A percentile compares a stretch with the other conserved stretches of the same genome.
Conservation (phyloP, 2,797 vertebrate species). For the Otolemur crassicaudatus region DNA sequence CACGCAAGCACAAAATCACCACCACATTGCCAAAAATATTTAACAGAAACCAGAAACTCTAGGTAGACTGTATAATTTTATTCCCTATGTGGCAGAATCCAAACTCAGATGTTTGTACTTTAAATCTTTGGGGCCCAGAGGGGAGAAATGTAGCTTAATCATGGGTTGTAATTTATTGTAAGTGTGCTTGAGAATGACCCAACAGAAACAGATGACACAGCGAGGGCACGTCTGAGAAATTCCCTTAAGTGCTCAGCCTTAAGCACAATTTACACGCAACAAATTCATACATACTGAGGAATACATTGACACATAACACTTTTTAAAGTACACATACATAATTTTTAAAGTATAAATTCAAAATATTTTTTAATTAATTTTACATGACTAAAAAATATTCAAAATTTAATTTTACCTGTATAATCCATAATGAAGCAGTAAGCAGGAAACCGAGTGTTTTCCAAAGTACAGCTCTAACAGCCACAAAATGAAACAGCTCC, state of each 20-base stretch:
- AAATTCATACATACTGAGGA: conserved; percentile 29
- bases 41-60: conserved; percentile 24
- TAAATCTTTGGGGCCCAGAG: conserved; percentile 5
- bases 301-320: background rate
- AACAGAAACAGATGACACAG: conserved; percentile 48
- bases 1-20: background rate
- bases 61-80: background rate
- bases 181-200: conserved; percentile 24
- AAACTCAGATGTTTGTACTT: conserved; percentile 50
- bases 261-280: conserved; percentile 36
- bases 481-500: conserved; percentile 61
- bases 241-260: background rate
- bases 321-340: conserved; percentile 21
- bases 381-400: background rate
- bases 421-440: conserved; percentile 65
- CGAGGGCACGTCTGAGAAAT: conserved; percentile 17
- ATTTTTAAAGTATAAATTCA: conserved; percentile 56
- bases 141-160: conserved; percentile 14
- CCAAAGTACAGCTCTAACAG: conserved; percentile 49
- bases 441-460: conserved; percentile 6
- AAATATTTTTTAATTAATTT: conserved; percentile 50
- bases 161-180: background rate
- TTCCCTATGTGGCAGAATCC: conserved; percentile 9
- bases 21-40: background rate
- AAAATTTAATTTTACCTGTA: conserved; percentile 75